Conservation (phyloP, 2,888 invertebrate species). For the Coenonympha glycerion region DNA sequence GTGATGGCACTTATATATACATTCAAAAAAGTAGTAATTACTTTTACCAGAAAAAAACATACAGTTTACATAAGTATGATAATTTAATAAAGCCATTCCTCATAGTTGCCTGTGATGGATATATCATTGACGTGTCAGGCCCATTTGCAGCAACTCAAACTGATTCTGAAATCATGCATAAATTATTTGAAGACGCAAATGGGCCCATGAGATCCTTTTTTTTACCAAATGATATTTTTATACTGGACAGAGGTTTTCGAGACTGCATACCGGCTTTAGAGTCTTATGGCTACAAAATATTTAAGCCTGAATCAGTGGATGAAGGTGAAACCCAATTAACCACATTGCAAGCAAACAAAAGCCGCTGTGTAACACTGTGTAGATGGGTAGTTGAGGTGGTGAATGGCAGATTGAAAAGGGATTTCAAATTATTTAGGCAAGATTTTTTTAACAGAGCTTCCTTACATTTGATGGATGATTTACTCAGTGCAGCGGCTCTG, state of each 20-base stretch:
- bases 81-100: no score
- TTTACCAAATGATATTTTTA: neutral
- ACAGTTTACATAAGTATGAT: no score
- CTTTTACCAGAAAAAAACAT: no score
- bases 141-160: no score
- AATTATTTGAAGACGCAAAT: neutral
- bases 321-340: neutral
- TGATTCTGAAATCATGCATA: no score
- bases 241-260: neutral
- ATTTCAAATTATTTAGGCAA: slow-evolving; percentile 16
- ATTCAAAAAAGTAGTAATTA: no score
- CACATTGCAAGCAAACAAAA: slow-evolving; percentile 7
- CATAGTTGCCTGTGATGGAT: no score
- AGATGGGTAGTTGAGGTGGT: slow-evolving; percentile 12
- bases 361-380: no score
- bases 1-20: no score
- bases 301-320: neutral
- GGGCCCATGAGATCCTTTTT: neutral
- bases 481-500: slow-evolving; percentile 12
- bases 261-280: neutral
- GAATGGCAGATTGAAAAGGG: slow-evolving; percentile 21
- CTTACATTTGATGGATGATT: slow-evolving; percentile 14
- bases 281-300: neutral
- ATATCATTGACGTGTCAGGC: no score
- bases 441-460: slow-evolving; percentile 11